Evolutionary conservation across 1,140 invertebrate genomes (phyloP).

Genomic region (Brachystomella parvula): DNA sequence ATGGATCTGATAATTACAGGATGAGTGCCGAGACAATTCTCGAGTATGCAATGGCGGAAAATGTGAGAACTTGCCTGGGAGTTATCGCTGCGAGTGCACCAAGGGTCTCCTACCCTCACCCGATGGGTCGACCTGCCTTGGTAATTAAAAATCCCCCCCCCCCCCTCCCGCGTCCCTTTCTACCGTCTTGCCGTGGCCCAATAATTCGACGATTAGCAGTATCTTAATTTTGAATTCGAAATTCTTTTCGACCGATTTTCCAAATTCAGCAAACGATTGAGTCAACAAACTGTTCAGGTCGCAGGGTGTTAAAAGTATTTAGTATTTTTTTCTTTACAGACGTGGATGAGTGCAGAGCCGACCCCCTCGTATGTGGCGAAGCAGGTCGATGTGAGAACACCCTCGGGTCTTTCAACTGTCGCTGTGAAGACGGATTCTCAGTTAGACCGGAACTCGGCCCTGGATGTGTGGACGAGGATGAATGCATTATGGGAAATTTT

Average conservation of each 20-base stretch:
- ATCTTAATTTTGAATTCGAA: no score
- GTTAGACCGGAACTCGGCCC: slow-evolving; percentile 63
- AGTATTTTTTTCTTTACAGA: slow-evolving; percentile 44
- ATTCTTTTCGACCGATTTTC: no score
- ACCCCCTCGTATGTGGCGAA: slow-evolving; percentile 57
- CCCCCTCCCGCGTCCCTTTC: no score
- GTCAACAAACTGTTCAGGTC: no score
- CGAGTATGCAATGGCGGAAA: slow-evolving; percentile 75
- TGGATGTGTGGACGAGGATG: slow-evolving; percentile 72
- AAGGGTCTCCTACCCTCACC: slow-evolving; percentile 60
- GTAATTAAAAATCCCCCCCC: no score
- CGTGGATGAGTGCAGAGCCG: slow-evolving; percentile 62
- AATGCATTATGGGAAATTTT: slow-evolving; percentile 65
- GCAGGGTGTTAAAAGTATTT: background rate
- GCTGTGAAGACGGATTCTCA: slow-evolving; percentile 70
- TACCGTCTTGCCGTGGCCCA: no score
- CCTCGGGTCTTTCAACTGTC: slow-evolving; percentile 72
- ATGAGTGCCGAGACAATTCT: slow-evolving; percentile 69
- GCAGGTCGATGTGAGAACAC: slow-evolving; percentile 70
- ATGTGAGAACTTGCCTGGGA: slow-evolving; percentile 68
- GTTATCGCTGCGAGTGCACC: slow-evolving; percentile 60
- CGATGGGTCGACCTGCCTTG: slow-evolving; percentile 61
- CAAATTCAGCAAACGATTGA: no score
- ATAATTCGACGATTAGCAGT: no score
- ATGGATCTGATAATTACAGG: slow-evolving; percentile 41